Base-by-base conservation (phyloP, 2,113 vertebrate genomes). In the Scartelaos histophorus region DNA sequence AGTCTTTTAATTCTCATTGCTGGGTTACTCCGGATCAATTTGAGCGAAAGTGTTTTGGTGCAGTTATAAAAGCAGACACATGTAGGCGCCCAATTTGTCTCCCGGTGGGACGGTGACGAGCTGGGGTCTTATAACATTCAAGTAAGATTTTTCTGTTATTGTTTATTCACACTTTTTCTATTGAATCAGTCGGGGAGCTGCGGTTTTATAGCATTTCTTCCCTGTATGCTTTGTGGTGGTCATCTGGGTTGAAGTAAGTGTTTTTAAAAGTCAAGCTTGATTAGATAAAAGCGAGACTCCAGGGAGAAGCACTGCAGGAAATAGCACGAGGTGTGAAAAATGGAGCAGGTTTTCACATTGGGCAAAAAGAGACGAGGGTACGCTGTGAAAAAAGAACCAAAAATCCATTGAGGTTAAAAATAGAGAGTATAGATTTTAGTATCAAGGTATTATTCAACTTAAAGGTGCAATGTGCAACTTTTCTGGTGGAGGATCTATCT, bases 1-100 rank as follows among this genome's bases (percentile, higher is more conserved):
- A 93, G 93, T 92, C 94, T 97, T 98, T 98, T 98, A 95, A 97
- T 98, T 98, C 96, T 98, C 96, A 96, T 95, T 95, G 92, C 92
- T 89, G 94, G 94, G 82, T 90, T 88, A 87, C 87, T 87, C 89
- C 88, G 91, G 82, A 90, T 93, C 91, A 92, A 87, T 93, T 92
- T 92, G 82, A 66, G 75, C 71, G 68, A 75, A 71, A 7, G 71
- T 70, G 87, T 87, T 43, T 78, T 80, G 80, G 84, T 74, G 79
- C 80, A 53, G 82, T 88, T 81, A 91, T 90, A 83, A 87, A 88
- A 83, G 75, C 71, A 88, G 89, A 91, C 88, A 91, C 86, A 81
- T 89, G 89, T 91, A 90, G 85, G 92, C 86, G 89, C 76, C 70
- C 75, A 69, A 86, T 88, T 85, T 81, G 79, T 88, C 84, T 85